Base-by-base conservation (phyloP, 1,140 invertebrate genomes). In the Conus betulinus region DNA sequence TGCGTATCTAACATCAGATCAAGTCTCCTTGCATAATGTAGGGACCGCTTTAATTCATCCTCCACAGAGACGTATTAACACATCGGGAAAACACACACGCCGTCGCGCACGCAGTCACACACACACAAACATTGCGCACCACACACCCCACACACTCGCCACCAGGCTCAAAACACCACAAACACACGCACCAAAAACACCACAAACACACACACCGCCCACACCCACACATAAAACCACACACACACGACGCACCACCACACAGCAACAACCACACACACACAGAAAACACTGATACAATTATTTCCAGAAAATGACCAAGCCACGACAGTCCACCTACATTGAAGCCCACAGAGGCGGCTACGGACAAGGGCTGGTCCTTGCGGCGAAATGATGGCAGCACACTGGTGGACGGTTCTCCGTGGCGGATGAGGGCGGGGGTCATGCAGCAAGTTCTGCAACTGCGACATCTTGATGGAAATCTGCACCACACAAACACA, bases 381-480 rank as follows among this genome's bases (percentile, higher is more conserved):
- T 94, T 93, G 71, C 94, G 87, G 51, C 92, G 85, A 27, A 95
- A n/a, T 81, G 15, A 95, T 94, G 71, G 94, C 95, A 91, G n/a
- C n/a, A n/a, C 94, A 95, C 81, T 94, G 93, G 67, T 95, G 93
- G 17, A 95, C 94, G 90, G n/a, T 95, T 93, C 51, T 94, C 93
- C 25, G 94, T 95, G 15, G 92, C 91, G 52, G n/a, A 95, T 95
- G 52, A 95, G 89, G 23, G 95, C 93, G 90, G n/a, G n/a, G n/a
- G n/a, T 95, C 95, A 86, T 95, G 95, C 27, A 95, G 89, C 27
- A 95, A 91, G 88, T 94, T 94, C 91, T 95, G 94, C 57, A 95
- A 89, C 89, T 95, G 94, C 88, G 94, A 95, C 94, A 95, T 94
- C 89, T 94, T 95, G 39, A 95, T 92, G 13, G 91, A 90, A 91